Percentiles rank a stretch among this genome's conserved stretches.
Evolutionary conservation across 2,888 invertebrate species (phyloP).

Genomic region (Mamestra brassicae): DNA sequence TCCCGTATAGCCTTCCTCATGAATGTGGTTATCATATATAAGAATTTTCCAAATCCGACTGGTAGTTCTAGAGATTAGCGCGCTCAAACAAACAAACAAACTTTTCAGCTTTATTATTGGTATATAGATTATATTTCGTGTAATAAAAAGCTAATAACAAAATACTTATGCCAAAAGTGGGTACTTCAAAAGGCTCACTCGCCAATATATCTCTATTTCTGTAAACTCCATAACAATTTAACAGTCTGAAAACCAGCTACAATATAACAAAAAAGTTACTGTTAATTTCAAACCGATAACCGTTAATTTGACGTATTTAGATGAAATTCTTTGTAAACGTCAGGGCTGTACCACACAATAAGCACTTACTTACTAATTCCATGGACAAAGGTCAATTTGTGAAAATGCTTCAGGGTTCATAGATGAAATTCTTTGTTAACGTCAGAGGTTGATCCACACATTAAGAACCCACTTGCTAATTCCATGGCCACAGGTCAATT

Average conservation of each 20-base stretch:
- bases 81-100: too few species aligned
- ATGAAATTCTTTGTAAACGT: constrained; percentile 20
- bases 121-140: not conserved
- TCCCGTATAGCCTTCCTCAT: too few species aligned
- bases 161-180: constrained; percentile 1
- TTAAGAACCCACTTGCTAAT: too few species aligned
- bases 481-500: too few species aligned
- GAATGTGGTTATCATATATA: too few species aligned
- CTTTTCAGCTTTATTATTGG: too few species aligned
- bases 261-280: constrained; percentile 15
- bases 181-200: not conserved
- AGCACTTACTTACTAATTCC: not conserved
- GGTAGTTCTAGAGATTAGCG: too few species aligned
- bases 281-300: not conserved
- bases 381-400: not conserved
- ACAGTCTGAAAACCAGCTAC: not conserved
- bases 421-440: not conserved
- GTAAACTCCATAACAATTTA: not conserved
- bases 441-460: too few species aligned
- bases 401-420: not conserved
- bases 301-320: not conserved
- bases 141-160: not conserved
- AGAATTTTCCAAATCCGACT: too few species aligned
- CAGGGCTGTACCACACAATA: not conserved
- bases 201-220: not conserved